Evolutionary conservation across 2,113 vertebrate genomes (phyloP), one percentile per base, ranked within the genome.

Genomic region (Bujurquina vittata): DNA sequence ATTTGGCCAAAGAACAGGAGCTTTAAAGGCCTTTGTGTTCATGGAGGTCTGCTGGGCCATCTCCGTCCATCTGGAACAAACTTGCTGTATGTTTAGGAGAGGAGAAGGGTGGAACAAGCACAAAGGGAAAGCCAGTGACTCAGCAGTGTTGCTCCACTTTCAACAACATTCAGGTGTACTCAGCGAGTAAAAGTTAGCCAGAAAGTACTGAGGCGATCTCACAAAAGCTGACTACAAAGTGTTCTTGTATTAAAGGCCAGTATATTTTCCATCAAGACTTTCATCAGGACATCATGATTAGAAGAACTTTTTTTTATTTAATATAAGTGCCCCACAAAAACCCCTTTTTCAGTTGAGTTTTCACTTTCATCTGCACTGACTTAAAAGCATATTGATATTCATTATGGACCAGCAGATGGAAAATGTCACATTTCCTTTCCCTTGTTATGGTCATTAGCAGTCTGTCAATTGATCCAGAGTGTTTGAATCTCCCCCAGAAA

Each of bases 351-450:
- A 77, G 22, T 75, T 35, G 78, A 83, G 85, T 63, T 69, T 58
- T 65, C 60, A 62, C 88, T 92, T 92, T 92, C 72, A 90, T 92
- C 77, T 82, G 58, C 35, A 55, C 75, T 14, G 84, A 86, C 81
- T 89, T 90, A 85, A 93, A 91, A 89, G 84, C 85, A 89, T 75
- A 85, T 86, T 89, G 78, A 89, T 89, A 80, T 88, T 91, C 87
- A 90, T 93, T 86, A 88, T 79, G 69, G 61, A 84, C 46, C 62
- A 84, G 80, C 91, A 92, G 90, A 92, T 92, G 90, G 90, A 81
- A 84, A 88, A 87, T 74, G 85, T 63, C 79, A 83, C 65, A 69
- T 89, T 84, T 84, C 57, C 74, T 79, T 91, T 52, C 59, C 72
- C 81, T 86, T 84, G 76, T 86, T 84, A 75, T 61, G 58, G 77